These are phyloP conservation scores for Porites cylindrica DNA, from an alignment of 92 coral and sea anemone species.

Conservation along the genomic window DNA sequence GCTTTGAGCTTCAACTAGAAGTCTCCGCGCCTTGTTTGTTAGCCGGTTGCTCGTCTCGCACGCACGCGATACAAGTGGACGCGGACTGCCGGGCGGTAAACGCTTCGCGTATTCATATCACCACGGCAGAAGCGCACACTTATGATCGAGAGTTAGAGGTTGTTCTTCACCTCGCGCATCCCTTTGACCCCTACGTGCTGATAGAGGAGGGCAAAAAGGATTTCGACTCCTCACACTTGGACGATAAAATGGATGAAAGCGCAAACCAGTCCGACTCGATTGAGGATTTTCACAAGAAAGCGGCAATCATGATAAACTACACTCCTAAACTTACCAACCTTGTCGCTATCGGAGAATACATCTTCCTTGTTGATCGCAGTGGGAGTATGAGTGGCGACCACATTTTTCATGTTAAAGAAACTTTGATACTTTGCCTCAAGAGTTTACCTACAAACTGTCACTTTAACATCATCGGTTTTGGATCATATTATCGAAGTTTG, in stretches of 20 bases:
- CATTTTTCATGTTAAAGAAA: constrained; percentile 93
- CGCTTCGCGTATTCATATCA: constrained; percentile 90
- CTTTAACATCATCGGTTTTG: constrained; percentile 92
- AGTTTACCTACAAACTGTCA: constrained; percentile 85
- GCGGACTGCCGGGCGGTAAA: constrained; percentile 91
- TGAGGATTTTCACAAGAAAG: constrained; percentile 78
- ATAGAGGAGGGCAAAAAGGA: constrained; percentile 88
- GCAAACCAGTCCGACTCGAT: constrained; percentile 46
- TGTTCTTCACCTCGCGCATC: constrained; percentile 86
- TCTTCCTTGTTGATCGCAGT: constrained; percentile 96
- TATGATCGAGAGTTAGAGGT: constrained; percentile 92
- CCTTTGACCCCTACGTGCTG: constrained; percentile 87
- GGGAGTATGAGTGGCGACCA: constrained; percentile 98
- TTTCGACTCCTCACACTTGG: constrained; percentile 18
- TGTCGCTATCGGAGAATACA: constrained; percentile 70
- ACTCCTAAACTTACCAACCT: constrained; percentile 73
- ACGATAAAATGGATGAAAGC: not conserved
- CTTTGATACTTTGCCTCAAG: constrained; percentile 83
- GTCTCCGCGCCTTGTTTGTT: constrained; percentile 91
- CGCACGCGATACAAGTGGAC: constrained; percentile 98
- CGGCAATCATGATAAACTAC: constrained; percentile 88
- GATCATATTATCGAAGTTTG: constrained; percentile 90
- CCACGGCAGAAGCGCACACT: constrained; percentile 91
- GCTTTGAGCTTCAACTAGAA: constrained; percentile 89
- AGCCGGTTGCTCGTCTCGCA: constrained; percentile 95